Evolutionary conservation across 2,797 vertebrate genomes (phyloP).

Genomic region (Liparis tanakae): DNA sequence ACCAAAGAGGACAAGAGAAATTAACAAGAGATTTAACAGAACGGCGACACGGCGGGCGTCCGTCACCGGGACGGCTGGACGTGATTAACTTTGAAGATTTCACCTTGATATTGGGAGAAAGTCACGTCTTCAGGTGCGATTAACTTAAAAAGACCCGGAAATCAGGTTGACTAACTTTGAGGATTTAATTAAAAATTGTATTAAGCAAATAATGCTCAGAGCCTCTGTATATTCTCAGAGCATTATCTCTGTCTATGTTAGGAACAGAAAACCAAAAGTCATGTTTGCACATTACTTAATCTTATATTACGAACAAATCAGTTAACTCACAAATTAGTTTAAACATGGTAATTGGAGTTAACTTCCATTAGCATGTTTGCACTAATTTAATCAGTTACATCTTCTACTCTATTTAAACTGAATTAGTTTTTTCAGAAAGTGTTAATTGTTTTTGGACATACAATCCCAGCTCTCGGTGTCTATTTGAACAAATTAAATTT

Average conservation of each 20-base stretch:
- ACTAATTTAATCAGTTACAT: neutral
- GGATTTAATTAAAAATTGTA: neutral
- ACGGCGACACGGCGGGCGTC: slow-evolving; percentile 10
- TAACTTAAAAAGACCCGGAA: slow-evolving; percentile 24
- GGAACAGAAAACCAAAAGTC: neutral
- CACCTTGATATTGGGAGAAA: slow-evolving; percentile 38
- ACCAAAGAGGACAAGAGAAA: slow-evolving; percentile 45
- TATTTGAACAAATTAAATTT: neutral
- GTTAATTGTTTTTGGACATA: neutral
- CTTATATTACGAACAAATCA: neutral
- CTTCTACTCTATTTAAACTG: slow-evolving; percentile 10
- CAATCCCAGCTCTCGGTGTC: neutral
- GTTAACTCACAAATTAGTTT: neutral
- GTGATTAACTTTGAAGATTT: slow-evolving; percentile 38
- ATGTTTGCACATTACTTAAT: slow-evolving; percentile 14
- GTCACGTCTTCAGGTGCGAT: slow-evolving; percentile 29
- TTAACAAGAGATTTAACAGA: slow-evolving; percentile 39
- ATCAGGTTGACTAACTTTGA: slow-evolving; percentile 29
- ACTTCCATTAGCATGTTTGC: slow-evolving; percentile 4
- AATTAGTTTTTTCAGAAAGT: slow-evolving; percentile 13
- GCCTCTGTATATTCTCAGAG: slow-evolving; percentile 13
- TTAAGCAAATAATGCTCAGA: slow-evolving; percentile 16
- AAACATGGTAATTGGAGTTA: slow-evolving; percentile 2
- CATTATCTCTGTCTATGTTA: neutral
- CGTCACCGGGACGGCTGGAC: slow-evolving; percentile 23